Conservation (phyloP, 2,113 vertebrate genomes). For the Chionis minor region DNA sequence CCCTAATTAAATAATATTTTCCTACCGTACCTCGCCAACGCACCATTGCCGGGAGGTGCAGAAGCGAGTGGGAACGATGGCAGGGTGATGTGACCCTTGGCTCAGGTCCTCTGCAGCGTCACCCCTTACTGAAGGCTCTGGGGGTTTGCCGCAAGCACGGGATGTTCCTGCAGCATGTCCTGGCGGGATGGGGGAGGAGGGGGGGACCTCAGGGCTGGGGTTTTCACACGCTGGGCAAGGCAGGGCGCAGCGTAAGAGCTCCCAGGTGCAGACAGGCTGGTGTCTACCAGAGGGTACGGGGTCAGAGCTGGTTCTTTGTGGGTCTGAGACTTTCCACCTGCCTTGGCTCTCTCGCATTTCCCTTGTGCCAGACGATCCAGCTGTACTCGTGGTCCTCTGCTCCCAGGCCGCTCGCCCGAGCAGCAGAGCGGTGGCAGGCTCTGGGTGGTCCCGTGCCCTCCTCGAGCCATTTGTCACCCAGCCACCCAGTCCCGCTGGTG, state of each 20-base stretch:
- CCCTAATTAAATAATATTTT: too few species aligned
- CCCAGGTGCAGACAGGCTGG: not conserved
- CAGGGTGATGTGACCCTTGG: not conserved
- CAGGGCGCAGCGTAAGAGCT: not conserved
- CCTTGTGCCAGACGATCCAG: not conserved
- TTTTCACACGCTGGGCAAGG: not conserved
- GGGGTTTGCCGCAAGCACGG: not conserved
- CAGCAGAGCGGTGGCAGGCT: not conserved
- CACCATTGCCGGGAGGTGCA: not conserved
- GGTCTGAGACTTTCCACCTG: not conserved
- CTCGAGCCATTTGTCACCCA: not conserved
- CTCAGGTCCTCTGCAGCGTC: not conserved
- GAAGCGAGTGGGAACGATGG: not conserved
- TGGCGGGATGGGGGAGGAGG: not conserved
- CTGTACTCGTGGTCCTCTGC: not conserved
- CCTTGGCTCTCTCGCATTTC: not conserved
- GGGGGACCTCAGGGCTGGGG: not conserved
- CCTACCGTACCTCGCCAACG: not conserved
- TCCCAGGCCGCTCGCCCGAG: accelerated
- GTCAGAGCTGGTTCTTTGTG: not conserved
- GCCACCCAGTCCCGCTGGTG: not conserved
- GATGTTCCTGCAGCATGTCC: not conserved
- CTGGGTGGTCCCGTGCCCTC: not conserved
- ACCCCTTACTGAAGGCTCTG: not conserved
- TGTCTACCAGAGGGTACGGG: not conserved